phyloP scores from a whole-genome alignment of 1,140 invertebrate genomes.

The Drosophila lacteicornis region DNA sequence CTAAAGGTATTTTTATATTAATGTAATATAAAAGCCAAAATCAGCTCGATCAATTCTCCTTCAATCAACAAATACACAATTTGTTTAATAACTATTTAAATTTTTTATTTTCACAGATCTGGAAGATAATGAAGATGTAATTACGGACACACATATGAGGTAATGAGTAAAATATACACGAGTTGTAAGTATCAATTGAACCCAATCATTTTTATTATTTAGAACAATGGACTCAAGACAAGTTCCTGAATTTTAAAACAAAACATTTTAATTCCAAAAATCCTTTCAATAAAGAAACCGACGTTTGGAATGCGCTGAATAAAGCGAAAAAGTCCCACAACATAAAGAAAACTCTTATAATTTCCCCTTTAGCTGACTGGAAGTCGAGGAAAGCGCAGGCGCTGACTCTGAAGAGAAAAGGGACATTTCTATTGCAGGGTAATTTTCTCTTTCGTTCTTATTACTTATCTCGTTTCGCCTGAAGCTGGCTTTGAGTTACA shows the following conservation, averaged over 20 bases:
- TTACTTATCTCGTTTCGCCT: conserved; percentile 14
- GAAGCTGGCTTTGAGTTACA: conserved; percentile 20
- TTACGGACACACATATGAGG: not conserved
- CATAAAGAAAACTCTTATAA: conserved; percentile 58
- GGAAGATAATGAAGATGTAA: conserved; percentile 50
- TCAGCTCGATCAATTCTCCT: no score
- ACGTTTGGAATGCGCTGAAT: conserved; percentile 56
- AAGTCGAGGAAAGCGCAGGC: conserved; percentile 49
- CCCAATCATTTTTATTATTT: no score
- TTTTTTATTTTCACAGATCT: conserved; percentile 15
- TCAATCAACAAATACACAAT: no score
- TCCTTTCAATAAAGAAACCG: conserved; percentile 28
- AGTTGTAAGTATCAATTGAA: no score
- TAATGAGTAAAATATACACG: not conserved
- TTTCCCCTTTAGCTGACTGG: conserved; percentile 41
- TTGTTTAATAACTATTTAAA: not conserved
- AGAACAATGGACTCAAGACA: not conserved
- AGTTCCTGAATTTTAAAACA: not conserved
- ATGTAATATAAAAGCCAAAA: no score
- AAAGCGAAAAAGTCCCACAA: conserved; percentile 61
- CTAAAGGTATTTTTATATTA: not conserved
- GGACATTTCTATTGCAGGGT: not conserved
- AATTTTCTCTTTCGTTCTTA: conserved; percentile 48
- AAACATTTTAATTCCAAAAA: conserved; percentile 15
- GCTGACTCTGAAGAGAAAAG: conserved; percentile 26